These are phyloP conservation scores for Entomobrya multifasciata DNA, from an alignment of 2,888 invertebrate genomes.

Conservation along the genomic window DNA sequence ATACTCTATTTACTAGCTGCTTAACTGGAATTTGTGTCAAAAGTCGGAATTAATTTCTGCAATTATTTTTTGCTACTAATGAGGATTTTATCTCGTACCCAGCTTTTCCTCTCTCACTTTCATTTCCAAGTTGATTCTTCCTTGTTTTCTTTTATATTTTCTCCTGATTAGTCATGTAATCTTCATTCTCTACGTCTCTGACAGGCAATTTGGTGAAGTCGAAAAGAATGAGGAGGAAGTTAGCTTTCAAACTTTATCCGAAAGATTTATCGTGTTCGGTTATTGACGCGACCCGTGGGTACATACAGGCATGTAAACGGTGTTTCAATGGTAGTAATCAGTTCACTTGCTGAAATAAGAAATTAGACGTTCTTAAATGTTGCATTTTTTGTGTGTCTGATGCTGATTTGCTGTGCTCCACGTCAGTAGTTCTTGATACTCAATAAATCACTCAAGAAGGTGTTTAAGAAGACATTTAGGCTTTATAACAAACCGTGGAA, in stretches of 20 bases:
- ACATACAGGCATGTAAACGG: conserved; percentile 1
- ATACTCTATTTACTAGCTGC: too few species aligned
- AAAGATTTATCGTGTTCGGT: conserved; percentile 59
- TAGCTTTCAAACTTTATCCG: conserved; percentile 55
- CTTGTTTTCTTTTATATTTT: conserved; percentile 14
- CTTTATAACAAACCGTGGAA: conserved; percentile 10
- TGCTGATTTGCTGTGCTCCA: conserved; percentile 51
- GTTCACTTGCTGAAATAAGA: conserved; percentile 50
- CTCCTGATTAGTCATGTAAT: not conserved
- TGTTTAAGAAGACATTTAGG: conserved; percentile 17
- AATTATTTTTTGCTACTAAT: conserved; percentile 68
- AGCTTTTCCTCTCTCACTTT: conserved; percentile 18
- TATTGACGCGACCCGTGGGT: conserved; percentile 52
- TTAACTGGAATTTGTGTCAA: conserved; percentile 63
- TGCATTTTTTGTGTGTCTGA: too few species aligned
- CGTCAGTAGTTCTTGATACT: conserved; percentile 59
- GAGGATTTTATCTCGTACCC: conserved; percentile 66
- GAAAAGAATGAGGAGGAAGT: conserved; percentile 29
- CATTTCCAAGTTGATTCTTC: too few species aligned
- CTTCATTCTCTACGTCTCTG: conserved; percentile 6
- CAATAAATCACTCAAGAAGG: conserved; percentile 67
- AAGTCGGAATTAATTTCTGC: conserved; percentile 63
- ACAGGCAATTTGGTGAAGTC: conserved; percentile 13
- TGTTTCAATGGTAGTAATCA: conserved; percentile 23
- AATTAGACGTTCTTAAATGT: not conserved